phyloP scores from a whole-genome alignment of 2,113 vertebrate species.

The Toxotes chatareus region DNA sequence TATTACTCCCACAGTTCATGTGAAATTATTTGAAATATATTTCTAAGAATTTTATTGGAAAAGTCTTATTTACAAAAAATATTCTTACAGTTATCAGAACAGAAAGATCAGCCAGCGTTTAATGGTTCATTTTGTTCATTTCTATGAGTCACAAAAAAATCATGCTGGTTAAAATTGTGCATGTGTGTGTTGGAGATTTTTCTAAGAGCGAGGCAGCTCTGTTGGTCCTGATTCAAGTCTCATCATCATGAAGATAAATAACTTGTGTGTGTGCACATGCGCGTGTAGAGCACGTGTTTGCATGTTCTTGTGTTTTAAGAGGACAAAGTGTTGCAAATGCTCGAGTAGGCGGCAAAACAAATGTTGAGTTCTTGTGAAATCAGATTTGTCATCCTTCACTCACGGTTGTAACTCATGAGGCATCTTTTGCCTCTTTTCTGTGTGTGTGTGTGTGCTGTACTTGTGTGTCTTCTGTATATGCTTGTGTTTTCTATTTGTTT shows the following conservation, averaged over 20 bases:
- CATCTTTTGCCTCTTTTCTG: conserved; percentile 13
- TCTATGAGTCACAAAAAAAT: no score
- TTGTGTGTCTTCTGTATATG: conserved; percentile 2
- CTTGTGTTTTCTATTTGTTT: neutral
- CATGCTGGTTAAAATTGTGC: no score
- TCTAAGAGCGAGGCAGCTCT: no score
- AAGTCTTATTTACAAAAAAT: no score
- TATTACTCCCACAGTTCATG: neutral
- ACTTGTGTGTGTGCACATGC: neutral
- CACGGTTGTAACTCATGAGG: conserved; percentile 31
- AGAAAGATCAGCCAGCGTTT: no score
- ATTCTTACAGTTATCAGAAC: no score
- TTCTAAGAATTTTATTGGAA: no score
- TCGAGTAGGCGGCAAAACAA: conserved; percentile 27
- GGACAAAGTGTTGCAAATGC: neutral
- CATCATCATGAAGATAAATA: neutral
- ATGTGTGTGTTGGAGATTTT: no score
- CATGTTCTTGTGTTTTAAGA: conserved; percentile 22
- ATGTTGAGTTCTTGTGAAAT: conserved; percentile 59
- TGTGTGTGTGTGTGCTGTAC: neutral
- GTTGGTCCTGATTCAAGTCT: neutral
- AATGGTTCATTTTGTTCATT: no score
- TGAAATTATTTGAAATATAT: neutral
- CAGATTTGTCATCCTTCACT: conserved; percentile 29
- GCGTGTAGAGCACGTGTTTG: neutral